Evolutionary conservation across 2,797 vertebrate genomes (phyloP).

Genomic region (Anas bahamensis): DNA sequence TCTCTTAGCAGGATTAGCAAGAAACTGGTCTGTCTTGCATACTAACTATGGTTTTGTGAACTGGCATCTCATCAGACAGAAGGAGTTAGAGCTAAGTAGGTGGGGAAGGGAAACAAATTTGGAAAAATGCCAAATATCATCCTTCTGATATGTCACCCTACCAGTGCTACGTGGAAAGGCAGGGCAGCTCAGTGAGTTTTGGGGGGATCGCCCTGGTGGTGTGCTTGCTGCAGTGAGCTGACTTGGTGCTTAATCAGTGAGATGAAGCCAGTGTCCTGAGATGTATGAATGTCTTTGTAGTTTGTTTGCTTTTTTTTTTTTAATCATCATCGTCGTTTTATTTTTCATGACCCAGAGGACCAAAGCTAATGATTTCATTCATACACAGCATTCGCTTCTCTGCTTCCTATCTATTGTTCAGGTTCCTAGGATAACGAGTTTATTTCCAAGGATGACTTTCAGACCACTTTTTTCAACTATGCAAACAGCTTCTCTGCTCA

Average conservation of each 20-base stretch:
- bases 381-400: constrained; percentile 69
- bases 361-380: constrained; percentile 57
- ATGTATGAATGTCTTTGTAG: constrained; percentile 25
- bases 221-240: not conserved
- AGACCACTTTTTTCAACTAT: constrained; percentile 85
- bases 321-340: not conserved
- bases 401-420: constrained; percentile 83
- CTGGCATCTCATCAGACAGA: not conserved
- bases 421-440: constrained; percentile 85
- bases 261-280: not conserved
- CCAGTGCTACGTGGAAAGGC: not conserved
- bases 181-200: not conserved
- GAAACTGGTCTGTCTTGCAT: not conserved
- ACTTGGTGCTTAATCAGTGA: not conserved
- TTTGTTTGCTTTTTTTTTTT: constrained; percentile 4
- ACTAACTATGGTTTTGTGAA: constrained; percentile 1
- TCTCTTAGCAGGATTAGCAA: constrained; percentile 20
- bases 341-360: constrained; percentile 53
- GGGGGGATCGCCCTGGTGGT: not conserved
- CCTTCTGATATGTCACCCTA: not conserved
- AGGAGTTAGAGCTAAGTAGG: not conserved
- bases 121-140: not conserved
- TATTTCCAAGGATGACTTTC: constrained; percentile 82
- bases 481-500: constrained; percentile 84
- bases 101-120: constrained; percentile 2